Percentiles rank a stretch among this genome's conserved stretches.
Conservation (phyloP, 2,797 vertebrate genomes). For the Hydrolagus colliei region DNA sequence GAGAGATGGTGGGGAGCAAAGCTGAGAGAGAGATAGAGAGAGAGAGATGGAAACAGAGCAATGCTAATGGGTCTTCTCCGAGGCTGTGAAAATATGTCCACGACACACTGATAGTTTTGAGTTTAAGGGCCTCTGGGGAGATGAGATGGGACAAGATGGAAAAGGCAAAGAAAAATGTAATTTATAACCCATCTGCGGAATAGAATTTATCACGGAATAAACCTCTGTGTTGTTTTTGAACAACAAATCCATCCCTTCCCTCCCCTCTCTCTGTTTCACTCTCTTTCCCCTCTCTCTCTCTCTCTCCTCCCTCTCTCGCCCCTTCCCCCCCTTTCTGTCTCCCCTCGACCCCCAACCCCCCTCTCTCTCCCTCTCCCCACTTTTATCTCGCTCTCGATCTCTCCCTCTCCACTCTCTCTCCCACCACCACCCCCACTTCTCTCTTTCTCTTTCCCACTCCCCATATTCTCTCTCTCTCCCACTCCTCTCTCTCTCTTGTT, state of each 20-base stretch:
- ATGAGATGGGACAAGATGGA: constrained; percentile 71
- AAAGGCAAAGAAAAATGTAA: constrained; percentile 73
- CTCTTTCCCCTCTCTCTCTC: too few species aligned
- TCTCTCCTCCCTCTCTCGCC: too few species aligned
- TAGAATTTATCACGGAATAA: constrained; percentile 84
- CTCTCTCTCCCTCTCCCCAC: too few species aligned
- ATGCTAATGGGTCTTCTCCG: not conserved
- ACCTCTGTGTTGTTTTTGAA: constrained; percentile 96
- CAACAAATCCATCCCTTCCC: constrained; percentile 64
- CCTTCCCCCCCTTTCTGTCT: too few species aligned
- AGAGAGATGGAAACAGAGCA: not conserved
- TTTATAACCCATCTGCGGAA: constrained; percentile 82
- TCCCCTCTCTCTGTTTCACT: too few species aligned
- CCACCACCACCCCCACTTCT: too few species aligned
- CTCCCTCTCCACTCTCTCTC: too few species aligned
- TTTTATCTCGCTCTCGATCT: too few species aligned
- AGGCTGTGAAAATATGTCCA: constrained; percentile 64
- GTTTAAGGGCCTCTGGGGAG: constrained; percentile 73
- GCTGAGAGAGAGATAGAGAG: not conserved
- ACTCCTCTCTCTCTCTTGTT: too few species aligned
- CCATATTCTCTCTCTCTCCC: too few species aligned
- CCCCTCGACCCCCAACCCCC: too few species aligned
- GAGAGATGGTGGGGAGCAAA: not conserved
- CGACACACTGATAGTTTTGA: constrained; percentile 73
- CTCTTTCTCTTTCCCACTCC: too few species aligned